Base-by-base conservation (phyloP, 2,113 vertebrate species). In the Ceyx cyanopectus region DNA sequence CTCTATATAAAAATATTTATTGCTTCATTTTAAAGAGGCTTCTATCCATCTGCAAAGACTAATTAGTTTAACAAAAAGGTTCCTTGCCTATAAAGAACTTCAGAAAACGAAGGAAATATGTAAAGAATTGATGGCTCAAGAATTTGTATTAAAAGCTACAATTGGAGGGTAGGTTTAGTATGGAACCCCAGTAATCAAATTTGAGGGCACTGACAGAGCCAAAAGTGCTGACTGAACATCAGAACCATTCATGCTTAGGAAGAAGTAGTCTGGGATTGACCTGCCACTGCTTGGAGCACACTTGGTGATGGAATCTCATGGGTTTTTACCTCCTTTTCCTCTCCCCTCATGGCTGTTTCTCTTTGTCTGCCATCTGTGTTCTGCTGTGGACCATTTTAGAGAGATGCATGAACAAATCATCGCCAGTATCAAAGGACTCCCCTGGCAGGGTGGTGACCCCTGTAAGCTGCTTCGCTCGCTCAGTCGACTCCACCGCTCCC, bases 381-480 rank as follows among this genome's bases (percentile, higher is more conserved):
- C 92, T 89, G 87, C 90, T 92, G 73, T 95, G 94, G 54, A 90
- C 87, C 85, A 73, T 97, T 97, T 79, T 97, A 99, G 99, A 95
- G 98, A 99, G 91, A 98, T 99, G 98, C 99, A 99, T 98, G 98
- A 98, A 85, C 98, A 99, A 98, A 99, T 99, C 98, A 99, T 99
- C 98, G 98, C 97, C 97, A 99, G 98, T 97, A 99, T 99, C 97
- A 99, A 99, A 98, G 99, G 98, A 97, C 98, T 99, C 96, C 99
- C 98, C 85, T 98, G 99, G 98, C 98, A 99, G 96, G 98, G 98
- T 50, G 99, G 98, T 95, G 99, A 99, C 97, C 99, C 99, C 87
- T 98, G 99, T 92, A 98, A 98, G 97, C 98, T 99, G 90, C 98
- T 99, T 86, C 99, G 98, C 96, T 99, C 98, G 68, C 98, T 99